A percentile compares a stretch with the other conserved stretches of the same genome.
Conservation (phyloP, 2,113 vertebrate species). For the Argyrosomus japonicus region DNA sequence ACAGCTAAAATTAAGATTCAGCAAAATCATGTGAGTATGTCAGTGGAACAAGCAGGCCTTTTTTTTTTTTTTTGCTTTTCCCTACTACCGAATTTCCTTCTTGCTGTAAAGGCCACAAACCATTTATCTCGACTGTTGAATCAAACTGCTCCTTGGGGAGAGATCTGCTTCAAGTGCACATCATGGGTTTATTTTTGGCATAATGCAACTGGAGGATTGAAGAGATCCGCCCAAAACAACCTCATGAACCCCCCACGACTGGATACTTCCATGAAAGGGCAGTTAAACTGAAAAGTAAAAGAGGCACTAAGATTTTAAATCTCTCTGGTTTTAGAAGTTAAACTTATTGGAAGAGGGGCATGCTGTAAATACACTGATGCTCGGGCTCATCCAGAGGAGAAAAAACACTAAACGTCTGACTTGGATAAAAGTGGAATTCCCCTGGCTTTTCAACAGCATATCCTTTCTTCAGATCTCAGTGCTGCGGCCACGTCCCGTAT, state of each 20-base stretch:
- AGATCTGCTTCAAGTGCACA: conserved; percentile 7
- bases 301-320: neutral
- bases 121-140: conserved; percentile 31
- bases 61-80: neutral
- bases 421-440: conserved; percentile 55
- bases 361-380: conserved; percentile 12
- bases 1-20: conserved; percentile 6
- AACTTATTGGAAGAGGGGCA: neutral
- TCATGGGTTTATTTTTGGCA: conserved; percentile 64
- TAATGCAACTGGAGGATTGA: conserved; percentile 37
- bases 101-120: conserved; percentile 17
- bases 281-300: neutral
- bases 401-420: conserved; percentile 8
- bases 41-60: neutral
- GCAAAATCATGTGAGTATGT: conserved; percentile 13
- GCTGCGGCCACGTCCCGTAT: conserved; percentile 26
- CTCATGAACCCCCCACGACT: conserved; percentile 9
- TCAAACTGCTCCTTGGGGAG: conserved; percentile 28
- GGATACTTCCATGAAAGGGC: conserved; percentile 17
- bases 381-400: neutral
- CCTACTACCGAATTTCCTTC: neutral
- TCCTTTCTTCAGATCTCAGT: conserved; percentile 30
- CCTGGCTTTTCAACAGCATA: conserved; percentile 26
- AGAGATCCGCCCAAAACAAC: conserved; percentile 38
- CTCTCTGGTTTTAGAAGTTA: neutral